Conservation (phyloP, 2,797 vertebrate species). For the Pogonophryne albipinna region DNA sequence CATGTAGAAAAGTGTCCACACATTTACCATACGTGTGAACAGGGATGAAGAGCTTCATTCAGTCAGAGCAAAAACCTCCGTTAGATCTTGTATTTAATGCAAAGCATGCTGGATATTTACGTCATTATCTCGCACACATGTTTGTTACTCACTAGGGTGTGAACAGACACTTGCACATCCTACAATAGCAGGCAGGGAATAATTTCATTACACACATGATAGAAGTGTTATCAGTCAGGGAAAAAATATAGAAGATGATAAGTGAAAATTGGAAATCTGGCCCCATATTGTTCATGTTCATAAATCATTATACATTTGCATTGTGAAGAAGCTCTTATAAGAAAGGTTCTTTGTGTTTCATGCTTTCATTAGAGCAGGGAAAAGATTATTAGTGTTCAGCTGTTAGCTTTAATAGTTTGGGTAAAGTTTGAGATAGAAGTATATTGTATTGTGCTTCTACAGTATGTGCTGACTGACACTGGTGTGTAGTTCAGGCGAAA, state of each 20-base stretch:
- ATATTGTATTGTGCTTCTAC: background rate
- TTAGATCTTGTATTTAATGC: background rate
- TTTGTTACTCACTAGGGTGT: background rate
- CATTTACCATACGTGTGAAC: background rate
- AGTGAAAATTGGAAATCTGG: background rate
- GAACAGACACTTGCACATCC: background rate
- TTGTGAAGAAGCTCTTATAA: background rate
- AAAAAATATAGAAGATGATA: background rate
- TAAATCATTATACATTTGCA: background rate
- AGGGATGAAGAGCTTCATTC: background rate
- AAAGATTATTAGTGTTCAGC: too few species aligned
- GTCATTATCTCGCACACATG: background rate
- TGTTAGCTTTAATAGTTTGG: background rate
- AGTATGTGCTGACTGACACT: background rate
- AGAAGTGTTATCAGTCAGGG: background rate
- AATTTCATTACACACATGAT: background rate
- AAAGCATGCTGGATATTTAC: constrained; percentile 1
- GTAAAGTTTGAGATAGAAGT: background rate
- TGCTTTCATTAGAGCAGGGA: background rate
- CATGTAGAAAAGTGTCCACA: background rate
- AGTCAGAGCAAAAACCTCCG: background rate
- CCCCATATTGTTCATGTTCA: background rate
- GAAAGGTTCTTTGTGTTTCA: background rate
- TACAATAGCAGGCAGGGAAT: background rate
- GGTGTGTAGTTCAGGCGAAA: background rate